phyloP scores from a whole-genome alignment of 1,140 invertebrate species.

The Calycopis cecrops region DNA sequence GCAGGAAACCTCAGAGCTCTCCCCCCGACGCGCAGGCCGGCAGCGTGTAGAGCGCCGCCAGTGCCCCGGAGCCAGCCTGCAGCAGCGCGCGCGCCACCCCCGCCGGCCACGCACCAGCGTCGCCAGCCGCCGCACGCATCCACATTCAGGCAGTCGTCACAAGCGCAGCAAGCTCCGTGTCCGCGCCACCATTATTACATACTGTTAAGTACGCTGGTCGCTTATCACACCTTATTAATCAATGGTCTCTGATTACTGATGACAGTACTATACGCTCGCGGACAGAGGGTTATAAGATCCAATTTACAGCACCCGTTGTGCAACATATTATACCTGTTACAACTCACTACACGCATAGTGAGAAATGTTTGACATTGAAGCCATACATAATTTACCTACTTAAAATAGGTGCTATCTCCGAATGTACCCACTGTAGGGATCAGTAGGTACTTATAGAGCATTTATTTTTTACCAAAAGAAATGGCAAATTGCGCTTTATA shows the following conservation, averaged over 20 bases:
- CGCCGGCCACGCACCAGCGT: background rate
- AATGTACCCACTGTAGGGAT: too few species aligned
- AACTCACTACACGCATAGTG: background rate
- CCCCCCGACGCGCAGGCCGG: background rate
- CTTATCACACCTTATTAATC: constrained; percentile 8
- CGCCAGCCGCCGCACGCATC: too few species aligned
- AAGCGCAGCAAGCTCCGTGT: too few species aligned
- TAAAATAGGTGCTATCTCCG: constrained; percentile 18
- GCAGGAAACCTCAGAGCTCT: background rate
- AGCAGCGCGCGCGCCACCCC: background rate
- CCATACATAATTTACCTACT: constrained; percentile 18
- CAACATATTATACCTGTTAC: background rate
- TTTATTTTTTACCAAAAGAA: constrained; percentile 26
- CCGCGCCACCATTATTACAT: too few species aligned
- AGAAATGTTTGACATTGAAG: background rate
- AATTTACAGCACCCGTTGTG: background rate
- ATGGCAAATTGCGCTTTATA: constrained; percentile 22
- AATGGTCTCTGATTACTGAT: constrained; percentile 14
- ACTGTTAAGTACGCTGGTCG: constrained; percentile 21
- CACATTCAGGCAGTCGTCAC: too few species aligned
- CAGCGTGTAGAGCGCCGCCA: background rate
- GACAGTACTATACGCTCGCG: constrained; percentile 19
- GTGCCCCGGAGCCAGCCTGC: background rate
- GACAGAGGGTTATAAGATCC: constrained; percentile 20
- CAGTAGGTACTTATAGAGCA: constrained; percentile 27